Evolutionary conservation across 2,113 vertebrate genomes (phyloP).

Genomic region (Menura novaehollandiae): DNA sequence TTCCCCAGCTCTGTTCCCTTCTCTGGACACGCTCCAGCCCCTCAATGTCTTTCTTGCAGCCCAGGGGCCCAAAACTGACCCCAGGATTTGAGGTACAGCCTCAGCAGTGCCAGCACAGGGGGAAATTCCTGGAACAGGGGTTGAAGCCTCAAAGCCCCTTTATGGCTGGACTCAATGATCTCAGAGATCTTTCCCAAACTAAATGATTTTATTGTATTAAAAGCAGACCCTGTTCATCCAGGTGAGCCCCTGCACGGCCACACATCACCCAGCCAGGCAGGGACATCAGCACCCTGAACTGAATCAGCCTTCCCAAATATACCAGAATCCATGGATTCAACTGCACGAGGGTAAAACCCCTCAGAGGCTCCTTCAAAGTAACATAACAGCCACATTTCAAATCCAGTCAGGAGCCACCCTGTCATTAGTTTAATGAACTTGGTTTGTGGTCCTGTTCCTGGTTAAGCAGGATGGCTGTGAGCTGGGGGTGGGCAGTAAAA

Average conservation of each 20-base stretch:
- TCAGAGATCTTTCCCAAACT: background rate
- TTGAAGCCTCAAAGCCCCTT: background rate
- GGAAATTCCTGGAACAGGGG: background rate
- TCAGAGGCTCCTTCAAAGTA: background rate
- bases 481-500: background rate
- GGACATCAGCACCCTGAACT: background rate
- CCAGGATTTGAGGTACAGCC: background rate
- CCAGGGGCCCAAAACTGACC: background rate
- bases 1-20: background rate
- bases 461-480: background rate
- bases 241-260: background rate
- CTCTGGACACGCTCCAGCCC: background rate
- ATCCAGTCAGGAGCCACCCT: background rate
- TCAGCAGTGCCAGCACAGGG: background rate
- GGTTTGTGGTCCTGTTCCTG: background rate
- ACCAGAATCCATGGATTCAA: background rate
- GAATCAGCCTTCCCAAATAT: background rate
- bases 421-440: background rate
- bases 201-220: background rate
- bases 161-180: background rate
- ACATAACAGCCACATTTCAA: background rate
- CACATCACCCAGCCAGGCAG: background rate
- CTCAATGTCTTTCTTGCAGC: background rate
- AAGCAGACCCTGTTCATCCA: background rate
- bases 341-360: background rate